A percentile compares a stretch with the other conserved stretches of the same genome.
Evolutionary conservation across 2,888 invertebrate genomes (phyloP).

Genomic region (Chalcosyrphus nemorum): DNA sequence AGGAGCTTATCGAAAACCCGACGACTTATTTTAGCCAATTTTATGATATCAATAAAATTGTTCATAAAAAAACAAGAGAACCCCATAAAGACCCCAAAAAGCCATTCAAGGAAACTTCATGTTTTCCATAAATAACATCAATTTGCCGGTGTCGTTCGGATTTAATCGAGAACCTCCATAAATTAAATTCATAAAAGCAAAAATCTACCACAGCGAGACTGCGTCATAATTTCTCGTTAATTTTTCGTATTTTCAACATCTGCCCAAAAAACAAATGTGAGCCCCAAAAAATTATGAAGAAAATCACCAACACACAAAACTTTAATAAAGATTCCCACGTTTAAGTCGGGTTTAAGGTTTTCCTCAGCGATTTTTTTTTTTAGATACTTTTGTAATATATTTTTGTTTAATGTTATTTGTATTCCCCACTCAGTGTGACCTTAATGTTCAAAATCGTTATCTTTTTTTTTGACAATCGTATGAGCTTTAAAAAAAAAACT

Average conservation of each 20-base stretch:
- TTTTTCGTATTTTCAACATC: conserved; percentile 46
- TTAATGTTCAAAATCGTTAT: conserved; percentile 38
- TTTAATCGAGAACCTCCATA: conserved; percentile 64
- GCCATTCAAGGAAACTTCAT: conserved; percentile 4
- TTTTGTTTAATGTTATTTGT: conserved; percentile 34
- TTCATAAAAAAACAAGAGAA: not conserved
- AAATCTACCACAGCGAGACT: not conserved
- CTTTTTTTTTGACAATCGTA: not conserved
- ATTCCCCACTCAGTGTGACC: conserved; percentile 48
- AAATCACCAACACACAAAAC: conserved; percentile 3
- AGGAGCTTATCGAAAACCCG: not conserved
- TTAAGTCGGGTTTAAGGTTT: conserved; percentile 18
- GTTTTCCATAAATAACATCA: conserved; percentile 62
- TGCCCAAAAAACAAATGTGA: not conserved
- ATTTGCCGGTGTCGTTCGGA: conserved; percentile 46
- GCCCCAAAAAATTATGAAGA: not conserved
- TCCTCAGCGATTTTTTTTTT: not conserved
- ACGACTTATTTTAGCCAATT: conserved; percentile 6
- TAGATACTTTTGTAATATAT: conserved; percentile 37
- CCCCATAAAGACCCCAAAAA: conserved; percentile 10
- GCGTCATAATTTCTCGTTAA: conserved; percentile 49
- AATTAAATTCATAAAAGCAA: conserved; percentile 62
- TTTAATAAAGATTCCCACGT: conserved; percentile 50
- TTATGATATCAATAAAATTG: conserved; percentile 22
- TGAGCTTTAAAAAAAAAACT: conserved; percentile 31